A percentile compares a stretch with the other conserved stretches of the same genome.
Conservation (phyloP, 2,797 vertebrate genomes). For the Chelmon rostratus region DNA sequence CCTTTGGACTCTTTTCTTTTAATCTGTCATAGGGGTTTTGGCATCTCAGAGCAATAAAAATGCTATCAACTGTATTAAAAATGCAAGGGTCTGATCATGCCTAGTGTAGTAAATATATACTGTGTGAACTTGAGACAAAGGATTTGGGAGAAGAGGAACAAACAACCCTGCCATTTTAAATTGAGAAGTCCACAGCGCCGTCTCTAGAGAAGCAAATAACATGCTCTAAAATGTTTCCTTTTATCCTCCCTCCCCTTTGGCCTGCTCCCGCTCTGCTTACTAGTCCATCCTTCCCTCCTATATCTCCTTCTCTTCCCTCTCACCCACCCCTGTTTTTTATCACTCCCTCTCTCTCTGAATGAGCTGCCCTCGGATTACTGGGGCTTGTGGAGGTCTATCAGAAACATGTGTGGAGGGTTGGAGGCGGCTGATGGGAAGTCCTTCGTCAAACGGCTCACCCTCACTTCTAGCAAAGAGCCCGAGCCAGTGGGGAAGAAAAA, state of each 20-base stretch:
- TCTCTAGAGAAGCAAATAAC: slow-evolving; percentile 67
- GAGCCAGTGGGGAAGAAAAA: slow-evolving; percentile 75
- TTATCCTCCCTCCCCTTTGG: slow-evolving; percentile 66
- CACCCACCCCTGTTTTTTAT: slow-evolving; percentile 60
- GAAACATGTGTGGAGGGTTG: slow-evolving; percentile 89
- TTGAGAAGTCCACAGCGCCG: slow-evolving; percentile 53
- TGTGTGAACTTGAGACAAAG: slow-evolving; percentile 18
- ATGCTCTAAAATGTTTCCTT: slow-evolving; percentile 73
- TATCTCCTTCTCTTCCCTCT: slow-evolving; percentile 62
- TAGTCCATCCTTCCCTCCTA: slow-evolving; percentile 52
- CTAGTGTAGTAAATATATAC: not conserved
- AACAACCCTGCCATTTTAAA: slow-evolving; percentile 46
- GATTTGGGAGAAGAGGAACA: slow-evolving; percentile 28
- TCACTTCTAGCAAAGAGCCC: slow-evolving; percentile 70
- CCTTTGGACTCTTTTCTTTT: not conserved
- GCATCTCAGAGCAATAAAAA: not conserved
- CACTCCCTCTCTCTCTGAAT: slow-evolving; percentile 75
- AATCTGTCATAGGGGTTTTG: not conserved
- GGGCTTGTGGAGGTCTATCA: slow-evolving; percentile 88
- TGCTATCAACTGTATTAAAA: not conserved
- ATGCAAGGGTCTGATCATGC: slow-evolving; percentile 5
- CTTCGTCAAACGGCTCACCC: slow-evolving; percentile 81
- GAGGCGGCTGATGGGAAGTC: slow-evolving; percentile 82
- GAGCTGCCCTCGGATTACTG: slow-evolving; percentile 85
- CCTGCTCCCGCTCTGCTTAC: slow-evolving; percentile 60